phyloP scores from a whole-genome alignment of 2,113 vertebrate species.

The Psephotus haematonotus region DNA sequence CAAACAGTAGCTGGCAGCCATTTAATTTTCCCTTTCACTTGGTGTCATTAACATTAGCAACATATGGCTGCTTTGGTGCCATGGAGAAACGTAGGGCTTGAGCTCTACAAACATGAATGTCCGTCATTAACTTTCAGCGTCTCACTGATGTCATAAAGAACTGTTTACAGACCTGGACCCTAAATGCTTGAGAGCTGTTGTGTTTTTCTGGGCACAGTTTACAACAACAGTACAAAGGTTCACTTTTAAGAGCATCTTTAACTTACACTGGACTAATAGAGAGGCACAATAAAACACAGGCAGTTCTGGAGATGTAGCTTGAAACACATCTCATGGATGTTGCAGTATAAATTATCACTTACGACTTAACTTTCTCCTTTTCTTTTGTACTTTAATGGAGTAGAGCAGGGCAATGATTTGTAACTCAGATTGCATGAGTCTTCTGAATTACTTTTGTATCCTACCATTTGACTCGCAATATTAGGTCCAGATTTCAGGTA shows the following conservation, averaged over 20 bases:
- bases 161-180: not conserved
- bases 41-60: constrained; percentile 16
- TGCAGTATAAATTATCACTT: not conserved
- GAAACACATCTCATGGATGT: not conserved
- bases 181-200: not conserved
- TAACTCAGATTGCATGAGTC: not conserved
- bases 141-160: not conserved
- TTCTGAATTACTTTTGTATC: not conserved
- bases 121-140: not conserved
- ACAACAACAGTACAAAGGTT: not conserved
- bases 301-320: not conserved
- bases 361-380: not conserved
- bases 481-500: not conserved
- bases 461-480: not conserved
- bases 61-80: not conserved
- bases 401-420: not conserved
- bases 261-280: not conserved
- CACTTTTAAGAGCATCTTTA: not conserved
- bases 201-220: not conserved
- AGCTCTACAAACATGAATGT: not conserved
- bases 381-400: not conserved
- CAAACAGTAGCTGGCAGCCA: constrained; percentile 43
- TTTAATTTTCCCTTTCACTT: constrained; percentile 45
- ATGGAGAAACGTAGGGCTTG: not conserved
- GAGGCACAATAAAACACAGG: not conserved